Evolutionary conservation across 2,888 invertebrate genomes (phyloP).

Genomic region (Corythucha ciliata): DNA sequence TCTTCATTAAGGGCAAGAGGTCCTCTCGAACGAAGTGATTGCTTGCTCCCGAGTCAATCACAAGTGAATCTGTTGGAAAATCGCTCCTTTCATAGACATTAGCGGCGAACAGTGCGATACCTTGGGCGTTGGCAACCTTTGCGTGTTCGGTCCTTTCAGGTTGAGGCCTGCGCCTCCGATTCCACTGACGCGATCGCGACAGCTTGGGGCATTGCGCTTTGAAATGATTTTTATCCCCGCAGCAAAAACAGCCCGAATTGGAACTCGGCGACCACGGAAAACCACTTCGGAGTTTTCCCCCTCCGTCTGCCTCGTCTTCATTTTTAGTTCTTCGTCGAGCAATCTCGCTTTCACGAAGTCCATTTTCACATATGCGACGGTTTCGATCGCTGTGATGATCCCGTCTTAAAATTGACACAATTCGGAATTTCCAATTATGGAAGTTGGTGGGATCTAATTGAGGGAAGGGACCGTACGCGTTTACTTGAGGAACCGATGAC

Average conservation of each 20-base stretch:
- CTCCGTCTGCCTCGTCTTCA: conserved; percentile 1
- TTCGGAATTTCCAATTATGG: too few relatives aligned
- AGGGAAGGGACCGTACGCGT: too few relatives aligned
- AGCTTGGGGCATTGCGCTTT: conserved; percentile 6
- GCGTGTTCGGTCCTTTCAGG: background rate
- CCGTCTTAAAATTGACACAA: too few relatives aligned
- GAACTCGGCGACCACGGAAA: background rate
- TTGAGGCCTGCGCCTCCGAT: too few relatives aligned
- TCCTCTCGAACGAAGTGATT: conserved; percentile 6
- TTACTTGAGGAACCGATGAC: too few relatives aligned
- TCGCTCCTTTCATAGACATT: background rate
- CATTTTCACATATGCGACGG: conserved; percentile 15
- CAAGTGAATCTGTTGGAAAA: background rate
- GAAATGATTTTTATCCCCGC: conserved; percentile 8
- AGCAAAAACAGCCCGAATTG: conserved; percentile 19
- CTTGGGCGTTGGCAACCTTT: background rate
- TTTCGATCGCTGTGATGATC: conserved; percentile 23
- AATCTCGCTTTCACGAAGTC: conserved; percentile 26
- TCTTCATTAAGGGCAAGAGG: background rate
- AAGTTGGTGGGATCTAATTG: too few relatives aligned
- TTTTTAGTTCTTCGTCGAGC: conserved; percentile 16
- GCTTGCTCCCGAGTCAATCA: conserved; percentile 18
- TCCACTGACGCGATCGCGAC: background rate
- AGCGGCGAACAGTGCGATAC: background rate
- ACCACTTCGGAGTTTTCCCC: background rate